Conservation (phyloP, 2,797 vertebrate genomes). For the Malurus leucopterus region DNA sequence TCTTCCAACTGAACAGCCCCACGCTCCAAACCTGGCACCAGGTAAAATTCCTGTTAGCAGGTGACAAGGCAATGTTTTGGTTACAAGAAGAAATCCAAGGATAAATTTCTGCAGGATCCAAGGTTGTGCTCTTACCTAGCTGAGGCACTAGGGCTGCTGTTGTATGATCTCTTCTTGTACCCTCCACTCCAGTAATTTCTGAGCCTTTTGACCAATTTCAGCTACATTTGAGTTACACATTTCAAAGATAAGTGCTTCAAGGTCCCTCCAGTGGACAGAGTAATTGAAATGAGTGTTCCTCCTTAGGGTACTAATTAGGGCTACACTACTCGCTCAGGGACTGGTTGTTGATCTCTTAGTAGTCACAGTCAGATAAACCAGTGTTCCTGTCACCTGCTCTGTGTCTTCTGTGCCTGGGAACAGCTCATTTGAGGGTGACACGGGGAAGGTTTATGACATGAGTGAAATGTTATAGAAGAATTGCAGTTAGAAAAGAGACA, state of each 20-base stretch:
- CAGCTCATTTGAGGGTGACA: neutral
- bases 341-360: neutral
- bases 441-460: neutral
- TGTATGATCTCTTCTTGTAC: neutral
- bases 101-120: neutral
- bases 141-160: neutral
- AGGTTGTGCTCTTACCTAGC: neutral
- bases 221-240: neutral
- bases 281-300: neutral
- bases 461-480: neutral
- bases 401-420: neutral
- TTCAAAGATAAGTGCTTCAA: neutral
- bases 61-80: rapidly evolving
- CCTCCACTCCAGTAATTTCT: rapidly evolving
- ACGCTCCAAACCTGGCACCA: conserved; percentile 60
- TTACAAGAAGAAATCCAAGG: neutral
- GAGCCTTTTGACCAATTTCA: neutral
- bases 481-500: neutral
- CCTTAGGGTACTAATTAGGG: neutral
- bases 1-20: conserved; percentile 65
- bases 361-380: neutral
- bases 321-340: neutral
- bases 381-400: rapidly evolving
- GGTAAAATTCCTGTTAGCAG: conserved; percentile 37
- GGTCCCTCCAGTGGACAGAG: neutral